Base-by-base conservation (phyloP, 1,140 invertebrate genomes). In the Leptinotarsa undecemlineata region DNA sequence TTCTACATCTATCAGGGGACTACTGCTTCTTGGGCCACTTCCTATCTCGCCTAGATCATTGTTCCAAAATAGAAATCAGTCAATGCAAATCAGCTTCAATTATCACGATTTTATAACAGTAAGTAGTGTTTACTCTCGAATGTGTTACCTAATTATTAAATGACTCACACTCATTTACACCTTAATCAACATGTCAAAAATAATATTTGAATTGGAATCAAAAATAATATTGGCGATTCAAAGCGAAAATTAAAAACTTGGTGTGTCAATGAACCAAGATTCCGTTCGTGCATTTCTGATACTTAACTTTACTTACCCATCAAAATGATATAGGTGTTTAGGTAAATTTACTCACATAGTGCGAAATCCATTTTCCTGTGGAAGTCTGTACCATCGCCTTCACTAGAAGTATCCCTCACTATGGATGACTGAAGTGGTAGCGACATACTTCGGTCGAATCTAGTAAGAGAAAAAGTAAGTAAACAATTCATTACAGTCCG, bases 1-100 rank as follows among this genome's bases (percentile, higher is more conserved):
- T 85, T 93, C 92, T 83, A 94, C 92, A 86, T 94, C 92, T 83
- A 92, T 90, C 84, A 92, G 87, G 78, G 92, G 92, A 86, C 91
- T 91, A 82, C 86, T 84, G 82, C 88, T 87, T 81, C 89, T 85
- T 83, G 87, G 87, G 82, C 88, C 87, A 80, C 85, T 88, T 82
- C 89, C 89, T 82, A 91, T 89, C 87, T 91, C 90, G 90, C 91
- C 91, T 92, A 88, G 57, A 74, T 74, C 57, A 70, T 74, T 21
- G 66, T 70, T 60, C 73, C 68, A 74, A 76, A 80, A 76, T 76
- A 72, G 42, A 72, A 72, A 76, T 77, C 74, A 73, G 76, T 72
- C 71, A 72, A 26, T 72, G 71, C 33, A 21, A 26, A 61, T 6
- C 14, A 15, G 14, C 17, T 64, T 68, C 67, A 68, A 68, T 26